Base-by-base conservation (phyloP, 2,113 vertebrate species). In the Campylorhamphus procurvoides region DNA sequence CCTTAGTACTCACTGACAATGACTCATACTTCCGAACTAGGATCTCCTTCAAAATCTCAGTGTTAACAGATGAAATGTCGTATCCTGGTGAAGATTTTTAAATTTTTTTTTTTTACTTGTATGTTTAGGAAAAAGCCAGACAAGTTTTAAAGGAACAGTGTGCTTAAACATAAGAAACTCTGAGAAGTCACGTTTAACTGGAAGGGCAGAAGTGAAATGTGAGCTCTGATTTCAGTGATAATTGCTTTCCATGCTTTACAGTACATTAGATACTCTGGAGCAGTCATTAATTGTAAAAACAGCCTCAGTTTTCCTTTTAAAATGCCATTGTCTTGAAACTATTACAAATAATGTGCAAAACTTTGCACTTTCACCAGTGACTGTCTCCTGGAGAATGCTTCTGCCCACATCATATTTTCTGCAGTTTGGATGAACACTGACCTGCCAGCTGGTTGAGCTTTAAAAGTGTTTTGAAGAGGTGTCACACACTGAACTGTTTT, bases 1-100 rank as follows among this genome's bases (percentile, higher is more conserved):
- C 94, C 94, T 92, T 49, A 93, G 94, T 89, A 92, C 93, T 87
- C 73, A 28, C 69, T 96, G 92, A 58, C 83, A 93, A 59, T 96
- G 93, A 95, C 83, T 97, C 96, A 96, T 93, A 7, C 94, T 93
- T 95, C 93, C 3, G 52, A 96, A 31, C 60, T 13, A 89, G 88
- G 59, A 75, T 93, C 90, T 93, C 88, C 68, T 81, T 68, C 40
- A 78, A 84, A 87, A 95, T 90, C 93, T 92, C 40, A 7, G 6
- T 60, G 64, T 46, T 93, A 89, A 88, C 87, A 88, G 83, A 84
- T 86, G 76, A 91, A 91, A 76, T 2, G 10, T 3, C 0, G 2
- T 35, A 76, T 68, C 67, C 81, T 3, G 0, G 18, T 58, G 74
- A 85, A 82, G 44, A 18, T 11, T 62, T 14, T 40, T 84, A 19